These are phyloP conservation scores for Drosophila kokeensis DNA, from an alignment of 2,888 invertebrate genomes.

Conservation along the genomic window DNA sequence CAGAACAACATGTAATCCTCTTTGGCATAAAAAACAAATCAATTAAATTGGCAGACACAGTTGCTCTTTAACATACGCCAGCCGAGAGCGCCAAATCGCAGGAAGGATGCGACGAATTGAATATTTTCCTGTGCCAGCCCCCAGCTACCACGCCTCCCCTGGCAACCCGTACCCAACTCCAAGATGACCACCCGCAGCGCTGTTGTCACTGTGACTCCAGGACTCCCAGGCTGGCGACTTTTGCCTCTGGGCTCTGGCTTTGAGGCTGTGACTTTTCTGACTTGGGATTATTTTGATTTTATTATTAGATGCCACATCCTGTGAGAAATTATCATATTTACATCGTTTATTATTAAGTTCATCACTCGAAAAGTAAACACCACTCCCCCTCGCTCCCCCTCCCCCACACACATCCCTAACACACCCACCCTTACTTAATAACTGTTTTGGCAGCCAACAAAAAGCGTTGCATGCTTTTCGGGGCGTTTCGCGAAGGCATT, in stretches of 20 bases:
- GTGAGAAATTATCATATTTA: constrained; percentile 85
- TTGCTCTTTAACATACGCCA: constrained; percentile 58
- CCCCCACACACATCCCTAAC: neutral
- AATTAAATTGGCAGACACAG: constrained; percentile 79
- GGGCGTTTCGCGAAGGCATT: constrained; percentile 38
- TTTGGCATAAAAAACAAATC: constrained; percentile 85
- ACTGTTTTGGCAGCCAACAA: constrained; percentile 36
- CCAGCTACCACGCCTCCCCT: neutral
- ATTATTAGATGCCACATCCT: constrained; percentile 85
- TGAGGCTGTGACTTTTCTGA: constrained; percentile 52
- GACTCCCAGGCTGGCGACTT: constrained; percentile 2
- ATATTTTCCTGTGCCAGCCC: constrained; percentile 75
- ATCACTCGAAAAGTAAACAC: constrained; percentile 79
- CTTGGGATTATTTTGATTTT: constrained; percentile 85
- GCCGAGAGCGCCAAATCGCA: constrained; percentile 52
- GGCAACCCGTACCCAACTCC: neutral
- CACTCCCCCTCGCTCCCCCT: neutral
- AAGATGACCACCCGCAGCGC: constrained; percentile 69
- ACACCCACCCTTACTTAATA: constrained; percentile 54
- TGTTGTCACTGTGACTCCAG: constrained; percentile 59
- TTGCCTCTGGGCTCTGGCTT: constrained; percentile 23
- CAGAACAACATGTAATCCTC: constrained; percentile 81
- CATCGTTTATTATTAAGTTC: constrained; percentile 86
- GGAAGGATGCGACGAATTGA: constrained; percentile 84
- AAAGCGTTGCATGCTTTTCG: constrained; percentile 75